Percentiles rank a stretch among this genome's conserved stretches.
phyloP scores from a whole-genome alignment of 2,113 vertebrate genomes.

The Barnardius zonarius region DNA sequence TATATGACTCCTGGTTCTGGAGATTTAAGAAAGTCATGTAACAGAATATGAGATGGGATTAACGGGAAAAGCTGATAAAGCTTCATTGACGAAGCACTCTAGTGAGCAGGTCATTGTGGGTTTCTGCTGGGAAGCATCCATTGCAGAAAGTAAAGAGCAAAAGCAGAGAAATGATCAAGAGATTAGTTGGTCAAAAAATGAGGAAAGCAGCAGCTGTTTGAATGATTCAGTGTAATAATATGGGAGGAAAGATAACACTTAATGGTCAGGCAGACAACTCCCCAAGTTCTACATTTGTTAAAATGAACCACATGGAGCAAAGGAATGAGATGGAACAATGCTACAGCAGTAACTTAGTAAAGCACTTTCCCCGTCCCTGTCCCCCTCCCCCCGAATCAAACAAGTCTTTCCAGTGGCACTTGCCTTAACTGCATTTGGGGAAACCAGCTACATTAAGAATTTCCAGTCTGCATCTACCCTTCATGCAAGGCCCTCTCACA shows the following conservation, averaged over 20 bases:
- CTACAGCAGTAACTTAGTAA: not conserved
- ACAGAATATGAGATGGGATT: not conserved
- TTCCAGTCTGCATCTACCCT: not conserved
- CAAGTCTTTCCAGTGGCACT: not conserved
- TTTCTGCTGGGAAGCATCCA: not conserved
- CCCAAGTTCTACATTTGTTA: not conserved
- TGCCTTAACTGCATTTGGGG: not conserved
- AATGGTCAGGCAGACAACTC: not conserved
- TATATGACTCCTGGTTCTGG: not conserved
- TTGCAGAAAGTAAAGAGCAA: not conserved
- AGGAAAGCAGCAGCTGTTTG: not conserved
- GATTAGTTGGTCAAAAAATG: not conserved
- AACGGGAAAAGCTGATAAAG: not conserved
- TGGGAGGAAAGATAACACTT: not conserved
- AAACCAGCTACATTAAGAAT: not conserved
- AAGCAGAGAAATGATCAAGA: not conserved
- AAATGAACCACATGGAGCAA: not conserved
- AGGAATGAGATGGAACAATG: not conserved
- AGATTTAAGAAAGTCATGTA: not conserved
- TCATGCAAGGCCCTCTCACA: not conserved
- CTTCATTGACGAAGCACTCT: rapidly evolving
- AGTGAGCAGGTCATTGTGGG: not conserved
- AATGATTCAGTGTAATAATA: not conserved
- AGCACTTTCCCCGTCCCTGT: not conserved
- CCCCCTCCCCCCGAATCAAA: not conserved